Base-by-base conservation (phyloP, 2,888 invertebrate species). In the Microchrysa polita region DNA sequence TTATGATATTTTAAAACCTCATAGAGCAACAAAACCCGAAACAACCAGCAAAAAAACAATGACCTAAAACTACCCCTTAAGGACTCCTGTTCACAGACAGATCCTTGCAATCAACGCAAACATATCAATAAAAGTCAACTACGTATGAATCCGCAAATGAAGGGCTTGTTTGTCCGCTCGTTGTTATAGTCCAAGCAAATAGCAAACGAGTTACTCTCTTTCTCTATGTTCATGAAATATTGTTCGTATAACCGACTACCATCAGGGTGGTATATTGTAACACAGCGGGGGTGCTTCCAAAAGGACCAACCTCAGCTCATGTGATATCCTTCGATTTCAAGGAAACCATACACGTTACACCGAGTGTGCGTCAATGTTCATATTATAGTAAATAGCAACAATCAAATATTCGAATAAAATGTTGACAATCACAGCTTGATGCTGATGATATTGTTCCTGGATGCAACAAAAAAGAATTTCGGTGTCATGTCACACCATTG, bases 41-140 rank as follows among this genome's bases (percentile, higher is more conserved):
- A 2, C n/a, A n/a, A 14, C 16, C 16, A 63, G 16, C 18, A 34
- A 57, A 44, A 22, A 20, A 69, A 34, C 2, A 34, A 34, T 34
- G 2, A 7, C 7, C 4, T 55, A 69, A 69, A 69, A 52, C 16
- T 55, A 40, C 57, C 69, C 69, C 69, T 57, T 34, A 9, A 34
- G 69, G 55, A 55, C 69, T 57, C 34, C 57, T 34, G 27, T 34
- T 34, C 27, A n/a, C n/a, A 34, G 27, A 57, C 69, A 42, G 18
- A 34, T 69, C 57, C 69, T 69, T 57, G 69, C 69, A 69, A 69
- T 69, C 69, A 69, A 69, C 69, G 69, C 69, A 69, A 69, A 69
- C 69, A 69, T 69, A 69, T 69, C 69, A 69, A 69, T 69, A 69
- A 69, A 69, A 69, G 57, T 69, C 69, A 69, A n/a, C 22, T 18